Percentiles rank a stretch among this genome's conserved stretches.
These are phyloP conservation scores for Gisinianus flammeolus DNA, from an alignment of 2,888 invertebrate genomes.

Conservation along the genomic window DNA sequence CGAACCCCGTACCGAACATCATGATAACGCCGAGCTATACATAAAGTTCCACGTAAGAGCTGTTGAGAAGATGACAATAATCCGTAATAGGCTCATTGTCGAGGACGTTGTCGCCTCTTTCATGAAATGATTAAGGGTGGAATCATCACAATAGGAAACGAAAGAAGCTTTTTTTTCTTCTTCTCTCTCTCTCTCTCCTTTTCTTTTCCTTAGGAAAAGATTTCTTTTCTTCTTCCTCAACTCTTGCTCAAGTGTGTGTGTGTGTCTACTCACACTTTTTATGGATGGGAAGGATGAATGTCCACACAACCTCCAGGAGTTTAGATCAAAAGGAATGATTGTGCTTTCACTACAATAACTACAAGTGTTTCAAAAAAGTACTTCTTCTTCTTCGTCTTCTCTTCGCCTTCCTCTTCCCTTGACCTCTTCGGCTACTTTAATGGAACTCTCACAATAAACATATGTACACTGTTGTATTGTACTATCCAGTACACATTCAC, in stretches of 20 bases:
- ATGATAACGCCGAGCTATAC: not conserved
- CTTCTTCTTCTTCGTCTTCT: not conserved
- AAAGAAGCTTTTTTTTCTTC: constrained; percentile 30
- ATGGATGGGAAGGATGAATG: constrained; percentile 11
- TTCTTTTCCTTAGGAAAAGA: not conserved
- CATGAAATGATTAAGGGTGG: constrained; percentile 31
- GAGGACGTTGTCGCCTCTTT: constrained; percentile 37
- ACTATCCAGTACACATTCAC: too few species aligned
- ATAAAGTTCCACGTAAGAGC: constrained; percentile 11
- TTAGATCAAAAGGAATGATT: not conserved
- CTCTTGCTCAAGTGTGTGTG: constrained; percentile 2
- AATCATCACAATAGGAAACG: constrained; percentile 29
- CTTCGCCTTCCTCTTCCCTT: not conserved
- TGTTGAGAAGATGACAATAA: constrained; percentile 35
- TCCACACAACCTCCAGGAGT: not conserved
- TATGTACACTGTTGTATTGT: not conserved
- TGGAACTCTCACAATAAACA: not conserved
- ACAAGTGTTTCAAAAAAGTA: not conserved
- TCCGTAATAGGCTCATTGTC: constrained; percentile 39
- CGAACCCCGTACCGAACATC: not conserved
- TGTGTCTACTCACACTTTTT: not conserved
- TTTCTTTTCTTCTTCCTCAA: constrained; percentile 4
- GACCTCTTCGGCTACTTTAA: not conserved
- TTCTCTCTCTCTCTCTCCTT: constrained; percentile 17
- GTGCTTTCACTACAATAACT: not conserved